A percentile compares a stretch with the other conserved stretches of the same genome.
phyloP scores from a whole-genome alignment of 2,797 vertebrate genomes.

The Clarias fuscus region DNA sequence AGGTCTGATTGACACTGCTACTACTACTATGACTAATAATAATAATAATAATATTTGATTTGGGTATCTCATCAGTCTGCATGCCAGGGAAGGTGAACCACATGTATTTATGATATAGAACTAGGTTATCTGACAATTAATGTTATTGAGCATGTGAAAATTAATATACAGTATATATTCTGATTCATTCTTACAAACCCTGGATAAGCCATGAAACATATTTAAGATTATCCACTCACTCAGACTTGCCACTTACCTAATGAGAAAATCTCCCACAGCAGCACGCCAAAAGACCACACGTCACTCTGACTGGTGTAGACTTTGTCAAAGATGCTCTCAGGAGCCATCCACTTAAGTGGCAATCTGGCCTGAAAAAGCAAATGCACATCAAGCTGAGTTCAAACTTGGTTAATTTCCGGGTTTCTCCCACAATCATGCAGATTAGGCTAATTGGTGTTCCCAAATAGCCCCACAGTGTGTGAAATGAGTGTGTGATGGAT shows the following conservation, averaged over 20 bases:
- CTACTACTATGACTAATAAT: no score
- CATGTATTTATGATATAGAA: slow-evolving; percentile 68
- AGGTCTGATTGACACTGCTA: background rate
- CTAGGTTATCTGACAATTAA: background rate
- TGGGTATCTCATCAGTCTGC: slow-evolving; percentile 86
- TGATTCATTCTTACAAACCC: background rate
- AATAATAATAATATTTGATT: no score
- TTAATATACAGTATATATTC: background rate
- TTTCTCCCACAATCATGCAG: no score
- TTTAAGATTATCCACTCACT: background rate
- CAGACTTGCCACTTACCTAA: slow-evolving; percentile 76
- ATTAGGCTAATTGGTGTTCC: no score
- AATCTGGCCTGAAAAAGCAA: slow-evolving; percentile 83
- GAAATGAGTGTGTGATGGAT: no score
- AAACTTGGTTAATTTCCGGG: background rate
- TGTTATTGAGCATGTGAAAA: background rate
- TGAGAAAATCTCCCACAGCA: slow-evolving; percentile 99
- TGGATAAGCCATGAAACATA: background rate
- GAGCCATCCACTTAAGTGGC: slow-evolving; percentile 99
- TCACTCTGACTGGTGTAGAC: slow-evolving; percentile 97
- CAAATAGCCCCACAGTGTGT: no score
- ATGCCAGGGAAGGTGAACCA: slow-evolving; percentile 94
- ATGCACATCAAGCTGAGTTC: slow-evolving; percentile 28
- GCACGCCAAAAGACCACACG: slow-evolving; percentile 98
- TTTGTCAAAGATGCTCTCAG: slow-evolving; percentile 99